A percentile compares a stretch with the other conserved stretches of the same genome.
These are phyloP conservation scores for Dryomyza anilis DNA, from an alignment of 2,888 invertebrate genomes.

Conservation along the genomic window DNA sequence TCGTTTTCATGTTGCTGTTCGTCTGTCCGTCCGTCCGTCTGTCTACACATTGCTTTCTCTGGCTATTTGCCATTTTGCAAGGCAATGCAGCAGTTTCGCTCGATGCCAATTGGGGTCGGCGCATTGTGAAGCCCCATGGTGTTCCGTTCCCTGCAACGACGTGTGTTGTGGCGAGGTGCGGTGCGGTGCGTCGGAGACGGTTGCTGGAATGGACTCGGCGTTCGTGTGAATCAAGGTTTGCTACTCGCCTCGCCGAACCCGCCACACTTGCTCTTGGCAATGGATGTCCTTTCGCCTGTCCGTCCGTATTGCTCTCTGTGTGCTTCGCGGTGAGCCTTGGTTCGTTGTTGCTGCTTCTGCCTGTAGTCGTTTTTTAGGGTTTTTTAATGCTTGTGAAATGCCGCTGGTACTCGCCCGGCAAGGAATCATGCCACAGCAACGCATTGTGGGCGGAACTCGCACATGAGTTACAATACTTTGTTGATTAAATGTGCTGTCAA, in stretches of 20 bases:
- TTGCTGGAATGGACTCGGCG: background rate
- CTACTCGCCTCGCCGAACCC: background rate
- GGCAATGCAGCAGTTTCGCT: constrained; percentile 43
- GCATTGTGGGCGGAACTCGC: constrained; percentile 42
- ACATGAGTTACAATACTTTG: constrained; percentile 48
- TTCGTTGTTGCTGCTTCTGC: background rate
- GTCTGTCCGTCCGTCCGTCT: background rate
- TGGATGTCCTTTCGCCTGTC: background rate
- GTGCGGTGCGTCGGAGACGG: constrained; percentile 1
- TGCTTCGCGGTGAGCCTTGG: background rate
- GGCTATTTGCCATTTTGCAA: constrained; percentile 56
- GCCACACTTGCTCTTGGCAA: background rate
- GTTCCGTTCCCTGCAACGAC: background rate
- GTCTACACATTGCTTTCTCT: constrained; percentile 17
- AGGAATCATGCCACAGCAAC: constrained; percentile 31
- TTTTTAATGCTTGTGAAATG: background rate
- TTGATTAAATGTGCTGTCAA: constrained; percentile 41
- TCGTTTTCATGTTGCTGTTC: constrained; percentile 7
- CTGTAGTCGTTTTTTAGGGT: background rate
- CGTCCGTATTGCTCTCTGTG: background rate
- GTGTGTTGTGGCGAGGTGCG: constrained; percentile 1
- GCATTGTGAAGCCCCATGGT: background rate
- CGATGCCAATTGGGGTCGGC: constrained; percentile 40
- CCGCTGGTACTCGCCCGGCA: background rate
- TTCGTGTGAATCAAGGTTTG: constrained; percentile 1